Evolutionary conservation across 2,888 invertebrate genomes (phyloP), one percentile per base, ranked within the genome.

Genomic region (Tipula lateralis): DNA sequence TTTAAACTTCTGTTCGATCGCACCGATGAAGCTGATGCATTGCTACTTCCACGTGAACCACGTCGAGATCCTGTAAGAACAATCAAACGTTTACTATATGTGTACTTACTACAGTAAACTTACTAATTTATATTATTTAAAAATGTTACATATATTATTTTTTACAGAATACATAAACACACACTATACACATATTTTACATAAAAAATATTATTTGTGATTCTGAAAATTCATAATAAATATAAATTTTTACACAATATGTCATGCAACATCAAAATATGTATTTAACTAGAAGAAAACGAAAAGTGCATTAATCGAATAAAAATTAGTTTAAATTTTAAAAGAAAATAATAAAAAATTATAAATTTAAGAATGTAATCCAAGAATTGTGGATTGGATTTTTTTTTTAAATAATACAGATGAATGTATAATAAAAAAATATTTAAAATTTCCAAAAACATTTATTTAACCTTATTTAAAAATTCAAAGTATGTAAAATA

Each of bases 41-140:
- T 95, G 88, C 95, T 95, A 89, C 94, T 94, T 84, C 93, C 94
- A 88, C 94, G 93, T 86, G 95, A 96, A 86, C 94, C 95, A 86
- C 95, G 93, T 86, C 94, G 92, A 87, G 92, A 92, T 87, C 92
- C 83, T 83, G 34, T 24, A 36, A 82, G 16, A 9, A 6, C 5
- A 50, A 50, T 16, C 24, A 66, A 66, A 66, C n/a, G 16, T 16
- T 50, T 36, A 36, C 9, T n/a, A n/a, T n/a, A 44, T 44, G 7
- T 32, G 7, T n/a, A 44, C 2, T 3, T n/a, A 3, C n/a, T 36
- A 36, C 36, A 12, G 5, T 44, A 44, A 44, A 44, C 13, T n/a
- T 44, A 12, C 13, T 2, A 39, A 12, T 39, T 12, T n/a, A n/a
- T n/a, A n/a, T 44, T 13, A n/a, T 19, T 24, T 66, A 1, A 0